Evolutionary conservation across 1,140 invertebrate genomes (phyloP).

Genomic region (Dreissena rostriformis): DNA sequence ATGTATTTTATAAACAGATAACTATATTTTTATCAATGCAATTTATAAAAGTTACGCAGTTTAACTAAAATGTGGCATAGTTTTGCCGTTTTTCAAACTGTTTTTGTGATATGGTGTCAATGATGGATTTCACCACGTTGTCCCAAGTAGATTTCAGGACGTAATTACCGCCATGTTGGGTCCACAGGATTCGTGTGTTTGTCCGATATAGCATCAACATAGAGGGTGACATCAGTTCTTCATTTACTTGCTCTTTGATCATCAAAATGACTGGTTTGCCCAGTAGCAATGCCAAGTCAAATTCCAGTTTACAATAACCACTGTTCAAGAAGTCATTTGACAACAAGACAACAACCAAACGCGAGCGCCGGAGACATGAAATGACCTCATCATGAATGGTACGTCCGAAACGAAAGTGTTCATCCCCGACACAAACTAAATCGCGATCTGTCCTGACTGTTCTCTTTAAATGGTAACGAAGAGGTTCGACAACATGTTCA

Average conservation of each 20-base stretch:
- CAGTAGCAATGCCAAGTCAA: neutral
- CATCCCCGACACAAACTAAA: constrained; percentile 15
- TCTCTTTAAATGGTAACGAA: constrained; percentile 4
- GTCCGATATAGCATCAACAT: constrained; percentile 3
- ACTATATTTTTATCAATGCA: no score
- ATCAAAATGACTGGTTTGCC: constrained; percentile 22
- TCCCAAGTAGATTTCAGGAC: constrained; percentile 20
- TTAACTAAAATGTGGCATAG: no score
- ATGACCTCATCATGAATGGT: constrained; percentile 5
- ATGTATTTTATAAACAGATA: no score
- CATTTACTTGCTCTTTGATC: constrained; percentile 20
- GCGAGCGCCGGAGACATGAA: neutral
- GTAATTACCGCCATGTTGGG: neutral
- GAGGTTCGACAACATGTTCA: neutral
- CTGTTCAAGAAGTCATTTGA: constrained; percentile 15
- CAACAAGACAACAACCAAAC: neutral
- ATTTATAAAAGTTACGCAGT: no score
- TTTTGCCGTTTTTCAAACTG: no score
- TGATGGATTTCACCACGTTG: neutral
- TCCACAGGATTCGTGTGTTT: constrained; percentile 13
- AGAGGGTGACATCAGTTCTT: neutral
- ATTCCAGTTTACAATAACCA: constrained; percentile 3
- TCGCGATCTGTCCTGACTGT: constrained; percentile 16
- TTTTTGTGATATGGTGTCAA: neutral
- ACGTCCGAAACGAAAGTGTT: constrained; percentile 13